phyloP scores from a whole-genome alignment of 64 coral and sea anemone genomes.

The Montipora sp. region DNA sequence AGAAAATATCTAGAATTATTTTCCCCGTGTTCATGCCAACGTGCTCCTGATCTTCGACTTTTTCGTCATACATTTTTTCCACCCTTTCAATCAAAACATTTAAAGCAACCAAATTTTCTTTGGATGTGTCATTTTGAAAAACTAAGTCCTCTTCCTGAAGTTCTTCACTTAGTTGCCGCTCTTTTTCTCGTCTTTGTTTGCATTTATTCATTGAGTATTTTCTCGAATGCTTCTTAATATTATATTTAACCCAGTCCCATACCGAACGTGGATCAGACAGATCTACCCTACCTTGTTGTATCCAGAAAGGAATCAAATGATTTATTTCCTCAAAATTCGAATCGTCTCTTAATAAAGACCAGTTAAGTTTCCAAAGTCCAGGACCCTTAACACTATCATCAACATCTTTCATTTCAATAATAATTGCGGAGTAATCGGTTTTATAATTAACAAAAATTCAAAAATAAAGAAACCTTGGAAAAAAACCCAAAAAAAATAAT shows the following conservation, averaged over 20 bases:
- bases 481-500: no score
- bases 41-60: slow-evolving; percentile 7
- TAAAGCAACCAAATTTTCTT: slow-evolving; percentile 13
- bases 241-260: not conserved
- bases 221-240: not conserved
- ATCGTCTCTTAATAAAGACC: not conserved
- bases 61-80: slow-evolving; percentile 18
- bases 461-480: no score
- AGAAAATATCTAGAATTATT: slow-evolving; percentile 34
- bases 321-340: not conserved
- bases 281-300: not conserved
- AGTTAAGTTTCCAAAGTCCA: not conserved
- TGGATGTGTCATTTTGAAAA: not conserved
- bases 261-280: not conserved
- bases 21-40: not conserved
- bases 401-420: not conserved
- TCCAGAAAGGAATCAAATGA: not conserved
- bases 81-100: not conserved
- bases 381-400: not conserved
- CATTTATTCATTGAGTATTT: not conserved
- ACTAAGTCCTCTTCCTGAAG: not conserved
- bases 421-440: slow-evolving; percentile 5
- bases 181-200: not conserved
- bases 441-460: no score
- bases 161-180: not conserved